Conservation (phyloP, 2,113 vertebrate species). For the Gobiocypris rarus region DNA sequence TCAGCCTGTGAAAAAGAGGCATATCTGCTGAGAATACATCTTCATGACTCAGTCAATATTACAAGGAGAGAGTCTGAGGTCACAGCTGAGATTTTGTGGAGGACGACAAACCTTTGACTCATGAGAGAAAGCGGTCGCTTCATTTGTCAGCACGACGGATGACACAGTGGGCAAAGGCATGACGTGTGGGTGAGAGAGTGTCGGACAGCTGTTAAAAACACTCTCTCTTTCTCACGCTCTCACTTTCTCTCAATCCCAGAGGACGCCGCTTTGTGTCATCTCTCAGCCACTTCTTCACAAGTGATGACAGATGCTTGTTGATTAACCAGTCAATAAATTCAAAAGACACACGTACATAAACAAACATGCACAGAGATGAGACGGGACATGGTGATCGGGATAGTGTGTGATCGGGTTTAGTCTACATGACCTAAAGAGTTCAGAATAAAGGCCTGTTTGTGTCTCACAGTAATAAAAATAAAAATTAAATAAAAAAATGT, state of each 20-base stretch:
- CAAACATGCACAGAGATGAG: background rate
- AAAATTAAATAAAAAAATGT: no score
- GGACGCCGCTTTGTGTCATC: conserved; percentile 10
- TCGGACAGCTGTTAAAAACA: conserved; percentile 24
- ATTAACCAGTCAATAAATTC: conserved; percentile 34
- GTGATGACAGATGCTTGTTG: conserved; percentile 29
- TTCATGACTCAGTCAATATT: conserved; percentile 17
- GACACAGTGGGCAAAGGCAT: conserved; percentile 26
- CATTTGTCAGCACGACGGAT: conserved; percentile 20
- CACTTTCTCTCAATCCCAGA: conserved; percentile 10
- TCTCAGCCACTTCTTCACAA: conserved; percentile 6
- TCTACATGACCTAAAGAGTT: background rate
- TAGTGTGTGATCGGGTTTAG: background rate
- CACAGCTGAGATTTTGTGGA: conserved; percentile 16
- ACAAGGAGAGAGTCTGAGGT: conserved; percentile 9
- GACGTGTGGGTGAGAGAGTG: conserved; percentile 14
- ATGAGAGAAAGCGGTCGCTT: background rate
- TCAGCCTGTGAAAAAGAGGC: background rate
- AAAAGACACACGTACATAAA: conserved; percentile 9
- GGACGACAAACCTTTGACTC: conserved; percentile 38
- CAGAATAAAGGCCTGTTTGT: background rate
- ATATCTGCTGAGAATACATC: conserved; percentile 11
- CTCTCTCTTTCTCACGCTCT: background rate
- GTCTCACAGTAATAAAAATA: background rate
- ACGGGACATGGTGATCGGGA: background rate